Percentiles rank a stretch among this genome's conserved stretches.
These are phyloP conservation scores for Portunus trituberculatus DNA, from an alignment of 1,140 invertebrate species.

Conservation along the genomic window DNA sequence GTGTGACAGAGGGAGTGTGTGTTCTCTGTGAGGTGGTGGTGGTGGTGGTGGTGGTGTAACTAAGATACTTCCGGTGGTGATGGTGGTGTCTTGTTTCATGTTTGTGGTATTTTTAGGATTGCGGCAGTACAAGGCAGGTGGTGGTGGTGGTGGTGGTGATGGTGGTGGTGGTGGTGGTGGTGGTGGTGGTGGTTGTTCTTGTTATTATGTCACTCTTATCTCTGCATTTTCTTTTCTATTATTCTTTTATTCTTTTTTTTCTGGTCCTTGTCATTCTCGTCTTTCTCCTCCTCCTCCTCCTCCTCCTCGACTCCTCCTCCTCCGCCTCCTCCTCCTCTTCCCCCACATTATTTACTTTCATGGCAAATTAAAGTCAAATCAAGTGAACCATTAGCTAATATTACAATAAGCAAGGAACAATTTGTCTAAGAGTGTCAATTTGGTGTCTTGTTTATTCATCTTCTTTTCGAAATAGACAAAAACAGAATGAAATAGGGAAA, in stretches of 20 bases:
- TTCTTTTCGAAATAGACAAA: too few relatives aligned
- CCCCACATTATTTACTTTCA: too few relatives aligned
- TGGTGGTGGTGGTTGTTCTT: neutral
- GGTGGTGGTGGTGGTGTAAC: neutral
- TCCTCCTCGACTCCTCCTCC: neutral
- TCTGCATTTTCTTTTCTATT: neutral
- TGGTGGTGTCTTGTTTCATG: conserved; percentile 5
- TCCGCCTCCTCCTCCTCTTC: neutral
- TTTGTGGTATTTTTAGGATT: conserved; percentile 10
- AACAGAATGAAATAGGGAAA: too few relatives aligned
- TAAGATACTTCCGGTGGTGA: neutral
- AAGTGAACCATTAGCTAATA: too few relatives aligned
- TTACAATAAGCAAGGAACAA: too few relatives aligned
- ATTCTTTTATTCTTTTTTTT: neutral
- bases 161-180: neutral
- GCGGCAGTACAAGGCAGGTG: neutral
- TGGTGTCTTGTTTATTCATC: too few relatives aligned
- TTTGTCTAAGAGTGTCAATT: too few relatives aligned
- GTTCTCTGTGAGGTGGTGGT: neutral
- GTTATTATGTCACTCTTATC: neutral
- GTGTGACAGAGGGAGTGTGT: neutral
- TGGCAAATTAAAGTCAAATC: too few relatives aligned
- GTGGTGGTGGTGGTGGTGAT: neutral
- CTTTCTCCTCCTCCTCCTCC: neutral
- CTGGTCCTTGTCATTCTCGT: neutral